Percentiles rank a stretch among this genome's conserved stretches.
Conservation (phyloP, 2,113 vertebrate genomes). For the Osmerus eperlanus region DNA sequence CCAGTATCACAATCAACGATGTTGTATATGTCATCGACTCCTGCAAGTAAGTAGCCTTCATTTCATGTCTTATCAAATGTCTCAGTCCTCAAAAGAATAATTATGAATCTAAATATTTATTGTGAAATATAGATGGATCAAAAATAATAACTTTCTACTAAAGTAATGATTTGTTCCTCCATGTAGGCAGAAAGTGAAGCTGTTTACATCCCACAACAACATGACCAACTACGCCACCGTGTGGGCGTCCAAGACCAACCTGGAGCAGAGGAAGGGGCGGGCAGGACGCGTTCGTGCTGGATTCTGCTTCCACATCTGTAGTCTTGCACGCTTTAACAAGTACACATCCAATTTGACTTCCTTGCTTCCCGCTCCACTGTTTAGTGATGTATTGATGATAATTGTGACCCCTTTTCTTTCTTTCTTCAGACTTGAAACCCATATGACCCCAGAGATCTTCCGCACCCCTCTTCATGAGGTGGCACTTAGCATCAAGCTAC, state of each 20-base stretch:
- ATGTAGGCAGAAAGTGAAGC: conserved; percentile 91
- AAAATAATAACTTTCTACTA: no score
- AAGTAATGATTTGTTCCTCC: neutral
- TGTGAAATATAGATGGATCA: no score
- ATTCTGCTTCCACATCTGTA: conserved; percentile 94
- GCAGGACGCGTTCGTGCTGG: conserved; percentile 87
- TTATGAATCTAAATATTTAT: no score
- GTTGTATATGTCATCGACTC: conserved; percentile 97
- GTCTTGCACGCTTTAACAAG: conserved; percentile 87
- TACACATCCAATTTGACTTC: conserved; percentile 8
- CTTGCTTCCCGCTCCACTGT: no score
- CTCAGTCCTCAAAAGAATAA: no score
- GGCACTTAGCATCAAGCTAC: conserved; percentile 91
- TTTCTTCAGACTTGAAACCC: conserved; percentile 79
- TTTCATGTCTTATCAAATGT: neutral
- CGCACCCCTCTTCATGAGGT: conserved; percentile 92
- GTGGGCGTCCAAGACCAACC: conserved; percentile 95
- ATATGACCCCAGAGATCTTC: conserved; percentile 96
- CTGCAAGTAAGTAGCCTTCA: conserved; percentile 86
- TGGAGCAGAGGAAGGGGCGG: conserved; percentile 93
- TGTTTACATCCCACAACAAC: conserved; percentile 96
- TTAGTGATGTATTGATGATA: neutral
- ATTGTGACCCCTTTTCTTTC: neutral
- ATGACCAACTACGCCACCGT: conserved; percentile 99
- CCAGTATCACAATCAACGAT: conserved; percentile 96